Conservation (phyloP, 2,797 vertebrate species). For the Dallia pectoralis region DNA sequence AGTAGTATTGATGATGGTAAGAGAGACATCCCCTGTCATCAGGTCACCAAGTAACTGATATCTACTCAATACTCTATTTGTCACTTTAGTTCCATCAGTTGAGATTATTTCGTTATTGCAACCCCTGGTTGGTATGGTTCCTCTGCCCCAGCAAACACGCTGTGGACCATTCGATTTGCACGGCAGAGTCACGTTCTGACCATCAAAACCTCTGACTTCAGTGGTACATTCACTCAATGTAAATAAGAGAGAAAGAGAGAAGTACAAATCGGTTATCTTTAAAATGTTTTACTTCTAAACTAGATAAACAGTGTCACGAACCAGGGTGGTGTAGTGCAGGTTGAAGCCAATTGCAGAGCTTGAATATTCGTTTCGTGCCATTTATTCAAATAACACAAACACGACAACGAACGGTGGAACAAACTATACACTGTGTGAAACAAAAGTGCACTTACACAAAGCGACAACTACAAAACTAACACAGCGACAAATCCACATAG, state of each 20-base stretch:
- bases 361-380: neutral
- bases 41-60: constrained; percentile 70
- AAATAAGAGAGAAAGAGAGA: constrained; percentile 24
- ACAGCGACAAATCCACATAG: too few relatives aligned
- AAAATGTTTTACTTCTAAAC: neutral
- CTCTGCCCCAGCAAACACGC: constrained; percentile 77
- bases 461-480: too few relatives aligned
- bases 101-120: constrained; percentile 62
- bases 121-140: neutral
- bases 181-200: constrained; percentile 65
- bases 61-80: constrained; percentile 33
- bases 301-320: neutral
- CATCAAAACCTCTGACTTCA: constrained; percentile 32
- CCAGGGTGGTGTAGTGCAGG: neutral
- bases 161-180: constrained; percentile 63
- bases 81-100: constrained; percentile 60
- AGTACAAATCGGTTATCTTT: neutral
- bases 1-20: constrained; percentile 66
- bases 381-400: too few relatives aligned
- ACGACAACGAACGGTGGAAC: too few relatives aligned
- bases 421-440: too few relatives aligned
- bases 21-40: constrained; percentile 68
- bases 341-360: constrained; percentile 26
- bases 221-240: constrained; percentile 35
- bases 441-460: too few relatives aligned